These are phyloP conservation scores for Idris sp. DNA, from an alignment of 1,140 invertebrate species.

Conservation along the genomic window DNA sequence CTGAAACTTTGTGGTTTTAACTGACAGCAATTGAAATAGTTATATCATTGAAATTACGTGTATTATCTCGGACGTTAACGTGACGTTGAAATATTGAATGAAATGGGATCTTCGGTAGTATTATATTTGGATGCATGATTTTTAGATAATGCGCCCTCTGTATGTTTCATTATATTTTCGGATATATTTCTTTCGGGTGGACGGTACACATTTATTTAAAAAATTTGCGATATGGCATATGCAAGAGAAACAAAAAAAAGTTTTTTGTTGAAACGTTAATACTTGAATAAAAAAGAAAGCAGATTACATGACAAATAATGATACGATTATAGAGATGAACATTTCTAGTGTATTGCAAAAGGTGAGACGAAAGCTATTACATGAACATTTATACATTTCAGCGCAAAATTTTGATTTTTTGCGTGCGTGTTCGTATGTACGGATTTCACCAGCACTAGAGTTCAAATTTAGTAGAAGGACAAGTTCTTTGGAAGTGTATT, in stretches of 20 bases:
- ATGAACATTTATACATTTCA: constrained; percentile 30
- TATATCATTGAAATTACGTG: constrained; percentile 21
- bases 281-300: constrained; percentile 32
- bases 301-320: constrained; percentile 51
- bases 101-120: constrained; percentile 9
- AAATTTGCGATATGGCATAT: constrained; percentile 2
- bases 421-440: constrained; percentile 18
- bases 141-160: constrained; percentile 13
- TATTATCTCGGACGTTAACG: constrained; percentile 14
- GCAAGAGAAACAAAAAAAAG: too few relatives aligned
- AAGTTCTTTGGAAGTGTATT: constrained; percentile 47
- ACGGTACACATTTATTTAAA: too few relatives aligned
- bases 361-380: constrained; percentile 21
- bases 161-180: too few relatives aligned
- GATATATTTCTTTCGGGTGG: too few relatives aligned
- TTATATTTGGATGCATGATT: constrained; percentile 10
- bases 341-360: constrained; percentile 33
- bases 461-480: constrained; percentile 50
- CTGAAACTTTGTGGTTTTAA: constrained; percentile 31
- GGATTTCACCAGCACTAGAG: constrained; percentile 43
- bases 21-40: constrained; percentile 49
- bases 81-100: constrained; percentile 11
- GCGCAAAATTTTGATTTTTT: constrained; percentile 45
- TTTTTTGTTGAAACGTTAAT: constrained; percentile 29
- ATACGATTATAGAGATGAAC: constrained; percentile 49